Evolutionary conservation across 2,888 invertebrate genomes (phyloP).

Genomic region (Drosophila limbata): DNA sequence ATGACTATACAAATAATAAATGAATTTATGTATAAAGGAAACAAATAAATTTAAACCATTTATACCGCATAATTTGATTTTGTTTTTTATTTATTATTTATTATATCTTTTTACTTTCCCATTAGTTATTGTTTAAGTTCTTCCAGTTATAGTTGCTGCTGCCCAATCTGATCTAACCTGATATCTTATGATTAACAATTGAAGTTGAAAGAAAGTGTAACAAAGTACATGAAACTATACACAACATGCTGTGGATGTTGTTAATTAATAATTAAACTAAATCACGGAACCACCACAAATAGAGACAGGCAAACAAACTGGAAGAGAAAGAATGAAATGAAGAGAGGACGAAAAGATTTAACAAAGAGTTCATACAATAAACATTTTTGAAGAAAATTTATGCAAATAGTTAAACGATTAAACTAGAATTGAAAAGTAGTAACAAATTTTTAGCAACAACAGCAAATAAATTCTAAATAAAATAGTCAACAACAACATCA

Average conservation of each 20-base stretch:
- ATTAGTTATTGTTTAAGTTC: conserved; percentile 15
- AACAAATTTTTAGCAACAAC: conserved; percentile 69
- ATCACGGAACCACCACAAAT: conserved; percentile 38
- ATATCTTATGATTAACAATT: not conserved
- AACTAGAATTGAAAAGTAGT: conserved; percentile 66
- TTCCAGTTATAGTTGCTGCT: conserved; percentile 8
- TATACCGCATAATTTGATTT: conserved; percentile 52
- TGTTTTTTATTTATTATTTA: conserved; percentile 24
- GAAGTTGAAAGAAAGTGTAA: conserved; percentile 8
- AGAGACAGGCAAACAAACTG: conserved; percentile 6
- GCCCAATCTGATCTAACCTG: not conserved
- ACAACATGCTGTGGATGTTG: conserved; percentile 13
- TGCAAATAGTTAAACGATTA: conserved; percentile 68
- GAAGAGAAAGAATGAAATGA: not conserved
- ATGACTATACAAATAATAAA: conserved; percentile 60
- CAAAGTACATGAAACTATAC: conserved; percentile 3
- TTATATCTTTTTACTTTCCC: not conserved
- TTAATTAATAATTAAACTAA: conserved; percentile 16
- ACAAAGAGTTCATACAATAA: conserved; percentile 37
- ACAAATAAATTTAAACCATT: conserved; percentile 64
- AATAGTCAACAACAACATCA: conserved; percentile 56
- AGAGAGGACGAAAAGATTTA: conserved; percentile 33
- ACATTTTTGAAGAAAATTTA: conserved; percentile 65
- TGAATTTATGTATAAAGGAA: conserved; percentile 77
- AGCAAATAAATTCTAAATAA: conserved; percentile 62